Evolutionary conservation across 2,113 vertebrate species (phyloP), one percentile per base, ranked within the genome.

Genomic region (Paramormyrops kingsleyae): DNA sequence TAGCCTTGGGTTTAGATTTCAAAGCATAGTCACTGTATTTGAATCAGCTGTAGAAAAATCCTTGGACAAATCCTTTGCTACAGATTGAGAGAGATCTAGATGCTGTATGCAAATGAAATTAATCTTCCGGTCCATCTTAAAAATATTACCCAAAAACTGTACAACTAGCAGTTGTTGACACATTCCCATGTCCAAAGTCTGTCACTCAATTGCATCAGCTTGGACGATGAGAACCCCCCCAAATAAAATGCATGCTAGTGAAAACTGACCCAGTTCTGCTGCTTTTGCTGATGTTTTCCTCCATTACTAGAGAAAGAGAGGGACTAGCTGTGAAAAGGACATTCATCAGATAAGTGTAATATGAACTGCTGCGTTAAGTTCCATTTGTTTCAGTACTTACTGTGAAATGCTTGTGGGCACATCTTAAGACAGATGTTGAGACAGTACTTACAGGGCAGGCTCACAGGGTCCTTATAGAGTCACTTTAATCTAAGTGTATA

Each of bases 161-260:
- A 27, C 56, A 62, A 39, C 87, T 56, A 62, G 52, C 56, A 62
- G 87, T 15, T 35, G 53, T 88, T 7, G 19, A 56, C 27, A n/a
- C 56, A 10, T 59, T 88, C 87, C 87, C 21, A 44, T 31, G 49
- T 50, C 85, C 85, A 87, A 87, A 53, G 47, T 87, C 85, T 87
- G 85, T 87, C 85, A 87, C 85, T 87, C 85, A 87, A 87, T 87
- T 87, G 85, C 85, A 87, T 87, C 85, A 87, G n/a, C 85, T 56
- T 53, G 47, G n/a, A 53, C 5, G 46, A 53, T 21, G 15, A 53
- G 27, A 35, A 53, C 85, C 49, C 49, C 31, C 27, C 24, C 46
- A 53, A 87, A 31, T 19, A 49, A 50, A 52, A 87, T 53, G 44
- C 31, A 87, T 87, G 21, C 85, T 35, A 52, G 49, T 52, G 49